Conservation (phyloP, 2,888 invertebrate genomes). For the Acronicta leporina region DNA sequence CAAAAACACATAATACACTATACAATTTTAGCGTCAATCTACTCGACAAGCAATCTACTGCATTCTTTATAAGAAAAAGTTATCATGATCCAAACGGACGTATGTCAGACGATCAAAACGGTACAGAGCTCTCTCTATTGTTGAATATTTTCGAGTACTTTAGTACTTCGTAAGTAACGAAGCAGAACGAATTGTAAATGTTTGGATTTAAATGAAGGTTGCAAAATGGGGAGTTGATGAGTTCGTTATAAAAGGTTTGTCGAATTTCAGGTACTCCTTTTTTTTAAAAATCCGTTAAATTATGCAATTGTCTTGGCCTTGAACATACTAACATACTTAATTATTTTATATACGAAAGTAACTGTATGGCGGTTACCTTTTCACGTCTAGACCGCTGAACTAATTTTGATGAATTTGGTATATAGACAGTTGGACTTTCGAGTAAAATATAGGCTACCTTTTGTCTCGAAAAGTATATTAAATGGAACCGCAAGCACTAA, state of each 20-base stretch:
- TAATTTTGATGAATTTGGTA: too few relatives aligned
- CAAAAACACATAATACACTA: slow-evolving; percentile 44
- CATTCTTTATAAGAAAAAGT: slow-evolving; percentile 55
- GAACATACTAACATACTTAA: too few relatives aligned
- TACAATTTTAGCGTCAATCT: slow-evolving; percentile 59
- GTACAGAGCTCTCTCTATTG: slow-evolving; percentile 50
- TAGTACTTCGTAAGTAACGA: slow-evolving; percentile 50
- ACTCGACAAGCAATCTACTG: slow-evolving; percentile 54
- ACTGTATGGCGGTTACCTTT: too few relatives aligned
- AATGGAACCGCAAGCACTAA: too few relatives aligned
- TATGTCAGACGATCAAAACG: slow-evolving; percentile 47
- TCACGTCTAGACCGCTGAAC: too few relatives aligned
- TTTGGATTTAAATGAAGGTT: slow-evolving; percentile 35
- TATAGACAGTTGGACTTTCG: too few relatives aligned
- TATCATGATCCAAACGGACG: slow-evolving; percentile 54
- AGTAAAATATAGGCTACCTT: too few relatives aligned
- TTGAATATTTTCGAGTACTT: slow-evolving; percentile 48
- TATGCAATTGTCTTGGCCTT: too few relatives aligned
- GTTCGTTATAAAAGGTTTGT: neutral
- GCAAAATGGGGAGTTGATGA: slow-evolving; percentile 34
- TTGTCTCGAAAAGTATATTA: too few relatives aligned
- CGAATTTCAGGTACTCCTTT: too few relatives aligned
- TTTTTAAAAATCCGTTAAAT: too few relatives aligned
- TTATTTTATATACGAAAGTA: too few relatives aligned
- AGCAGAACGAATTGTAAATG: slow-evolving; percentile 48